phyloP scores from a whole-genome alignment of 1,140 invertebrate species.

The Glossosoma conforme region DNA sequence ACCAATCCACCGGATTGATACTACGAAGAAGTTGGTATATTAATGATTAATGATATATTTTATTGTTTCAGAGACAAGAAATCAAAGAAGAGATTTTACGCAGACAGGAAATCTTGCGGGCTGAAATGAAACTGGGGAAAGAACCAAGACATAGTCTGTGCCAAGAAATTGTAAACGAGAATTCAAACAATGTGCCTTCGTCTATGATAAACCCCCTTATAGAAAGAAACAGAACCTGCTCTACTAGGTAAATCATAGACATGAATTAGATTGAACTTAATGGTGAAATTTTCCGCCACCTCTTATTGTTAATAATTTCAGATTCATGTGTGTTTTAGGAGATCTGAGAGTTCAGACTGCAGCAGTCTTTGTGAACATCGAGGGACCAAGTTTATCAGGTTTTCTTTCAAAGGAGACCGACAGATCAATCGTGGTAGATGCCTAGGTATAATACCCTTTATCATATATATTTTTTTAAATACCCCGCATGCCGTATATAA shows the following conservation, averaged over 20 bases:
- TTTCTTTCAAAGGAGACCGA: constrained; percentile 46
- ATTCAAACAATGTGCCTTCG: constrained; percentile 2
- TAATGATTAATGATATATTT: no score
- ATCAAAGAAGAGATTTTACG: constrained; percentile 60
- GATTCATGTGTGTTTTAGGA: constrained; percentile 15
- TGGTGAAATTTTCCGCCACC: neutral
- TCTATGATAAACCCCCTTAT: constrained; percentile 24
- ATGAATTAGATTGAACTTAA: neutral
- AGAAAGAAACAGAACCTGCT: constrained; percentile 20
- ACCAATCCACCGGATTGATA: no score
- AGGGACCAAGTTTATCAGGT: constrained; percentile 46
- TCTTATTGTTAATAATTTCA: neutral
- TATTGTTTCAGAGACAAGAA: constrained; percentile 45
- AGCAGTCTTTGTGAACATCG: constrained; percentile 50
- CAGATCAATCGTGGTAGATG: constrained; percentile 43
- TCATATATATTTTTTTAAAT: no score
- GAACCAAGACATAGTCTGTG: constrained; percentile 18
- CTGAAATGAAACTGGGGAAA: constrained; percentile 44
- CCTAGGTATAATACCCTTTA: constrained; percentile 35
- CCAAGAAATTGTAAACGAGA: constrained; percentile 19
- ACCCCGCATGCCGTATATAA: no score
- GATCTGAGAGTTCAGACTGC: constrained; percentile 48
- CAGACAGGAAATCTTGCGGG: constrained; percentile 57
- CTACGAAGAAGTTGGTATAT: no score
- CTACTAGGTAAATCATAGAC: constrained; percentile 14